These are phyloP conservation scores for Trissoscelio sp. DNA, from an alignment of 2,888 invertebrate species.

Conservation along the genomic window DNA sequence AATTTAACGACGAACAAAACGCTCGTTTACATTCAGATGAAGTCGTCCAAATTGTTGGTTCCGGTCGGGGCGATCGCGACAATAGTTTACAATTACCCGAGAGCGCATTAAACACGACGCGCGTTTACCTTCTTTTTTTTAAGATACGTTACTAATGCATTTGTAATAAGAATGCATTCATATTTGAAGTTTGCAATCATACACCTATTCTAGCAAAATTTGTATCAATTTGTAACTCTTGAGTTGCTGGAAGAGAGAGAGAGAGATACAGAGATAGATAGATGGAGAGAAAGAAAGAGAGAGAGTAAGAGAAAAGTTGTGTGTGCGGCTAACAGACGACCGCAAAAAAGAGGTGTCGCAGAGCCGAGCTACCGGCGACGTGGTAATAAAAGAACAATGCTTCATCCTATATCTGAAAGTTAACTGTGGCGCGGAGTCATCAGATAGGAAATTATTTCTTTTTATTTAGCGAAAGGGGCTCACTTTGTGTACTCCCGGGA, in stretches of 20 bases:
- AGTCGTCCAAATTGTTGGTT: neutral
- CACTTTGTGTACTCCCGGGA: conserved; percentile 42
- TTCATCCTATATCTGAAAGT: conserved; percentile 32
- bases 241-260: neutral
- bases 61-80: neutral
- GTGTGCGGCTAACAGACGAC: too few relatives aligned
- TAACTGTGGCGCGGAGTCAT: conserved; percentile 47
- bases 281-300: conserved; percentile 3
- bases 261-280: neutral
- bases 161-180: conserved; percentile 32
- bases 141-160: conserved; percentile 23
- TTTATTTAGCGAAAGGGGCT: conserved; percentile 47
- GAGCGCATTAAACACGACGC: neutral
- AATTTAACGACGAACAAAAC: conserved; percentile 23
- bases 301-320: too few relatives aligned
- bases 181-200: conserved; percentile 34
- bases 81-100: conserved; percentile 17
- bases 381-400: conserved; percentile 45
- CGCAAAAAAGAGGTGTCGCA: conserved; percentile 18
- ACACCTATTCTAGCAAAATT: conserved; percentile 30
- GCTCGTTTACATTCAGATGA: conserved; percentile 3
- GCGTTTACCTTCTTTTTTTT: too few relatives aligned
- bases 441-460: conserved; percentile 54
- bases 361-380: conserved; percentile 16
- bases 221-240: conserved; percentile 43